Conservation (phyloP, 2,797 vertebrate genomes). For the Crax fasciolata region DNA sequence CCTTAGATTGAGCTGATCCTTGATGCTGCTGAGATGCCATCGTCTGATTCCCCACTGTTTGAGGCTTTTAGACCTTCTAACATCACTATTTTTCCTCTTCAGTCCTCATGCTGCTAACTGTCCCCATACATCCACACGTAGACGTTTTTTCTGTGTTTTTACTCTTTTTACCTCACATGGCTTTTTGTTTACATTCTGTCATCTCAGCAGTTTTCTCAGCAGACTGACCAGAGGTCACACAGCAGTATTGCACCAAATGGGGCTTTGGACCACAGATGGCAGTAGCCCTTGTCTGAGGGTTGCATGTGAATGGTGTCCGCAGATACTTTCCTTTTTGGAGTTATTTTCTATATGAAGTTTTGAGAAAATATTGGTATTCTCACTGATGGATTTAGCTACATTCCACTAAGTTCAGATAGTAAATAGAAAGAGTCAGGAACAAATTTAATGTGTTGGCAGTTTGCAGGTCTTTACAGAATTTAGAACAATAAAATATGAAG, state of each 20-base stretch:
- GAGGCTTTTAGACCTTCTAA: not conserved
- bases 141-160: not conserved
- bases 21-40: not conserved
- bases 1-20: not conserved
- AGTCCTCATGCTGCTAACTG: not conserved
- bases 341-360: not conserved
- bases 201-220: conserved; percentile 1
- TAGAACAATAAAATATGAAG: not conserved
- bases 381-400: not conserved
- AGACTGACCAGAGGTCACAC: not conserved
- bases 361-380: not conserved
- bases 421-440: not conserved
- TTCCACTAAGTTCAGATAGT: not conserved
- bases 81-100: not conserved
- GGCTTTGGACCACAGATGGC: not conserved
- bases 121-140: not conserved
- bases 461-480: not conserved
- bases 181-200: not conserved
- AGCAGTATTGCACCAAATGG: not conserved
- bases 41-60: not conserved
- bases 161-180: not conserved
- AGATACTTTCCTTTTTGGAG: not conserved
- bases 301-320: not conserved
- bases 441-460: not conserved
- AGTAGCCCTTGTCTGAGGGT: not conserved